Base-by-base conservation (phyloP, 1,140 invertebrate species). In the Drosophila pseudoananassae region DNA sequence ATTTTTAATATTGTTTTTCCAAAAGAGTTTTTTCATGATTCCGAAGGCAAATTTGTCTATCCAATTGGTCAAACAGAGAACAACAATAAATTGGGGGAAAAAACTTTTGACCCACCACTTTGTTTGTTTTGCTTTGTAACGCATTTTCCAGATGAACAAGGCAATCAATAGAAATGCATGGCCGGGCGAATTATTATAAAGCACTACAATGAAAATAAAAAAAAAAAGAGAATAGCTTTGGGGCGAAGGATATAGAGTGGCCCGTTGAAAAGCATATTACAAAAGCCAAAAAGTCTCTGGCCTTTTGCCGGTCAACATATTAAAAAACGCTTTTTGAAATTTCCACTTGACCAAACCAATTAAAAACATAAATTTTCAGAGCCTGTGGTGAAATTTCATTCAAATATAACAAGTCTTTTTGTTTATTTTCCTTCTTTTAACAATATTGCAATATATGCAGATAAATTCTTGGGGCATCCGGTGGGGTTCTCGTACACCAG, bases 261-360 rank as follows among this genome's bases (percentile, higher is more conserved):
- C 36, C 53, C 38, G 49, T 49, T 40, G 53, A 66, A 57, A 70
- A 43, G 45, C 56, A 74, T 76, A 75, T 75, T 83, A 78, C 59
- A 71, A 75, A 65, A 76, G 75, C 53, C 65, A 57, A 64, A 73
- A 70, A 63, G 69, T 47, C 51, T 45, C 12, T 49, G 59, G 29
- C 25, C 66, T 58, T 77, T 73, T 75, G 65, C 40, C 40, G 63
- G 57, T 20, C 40, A 51, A 71, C 58, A 78, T 78, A 77, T 71
- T 78, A 78, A 78, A 78, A 36, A 78, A 65, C 59, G 76, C 66
- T 78, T 78, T 77, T 78, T 59, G 53, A 78, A 87, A 76, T 81
- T 87, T 87, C 78, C 78, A 78, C 82, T 82, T 72, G 82, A 87
- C 82, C 82, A 87, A 87, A 76, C 82, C 82, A 87, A 87, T 87